Conservation (phyloP, 2,888 invertebrate genomes). For the Prionchulus punctatus region DNA sequence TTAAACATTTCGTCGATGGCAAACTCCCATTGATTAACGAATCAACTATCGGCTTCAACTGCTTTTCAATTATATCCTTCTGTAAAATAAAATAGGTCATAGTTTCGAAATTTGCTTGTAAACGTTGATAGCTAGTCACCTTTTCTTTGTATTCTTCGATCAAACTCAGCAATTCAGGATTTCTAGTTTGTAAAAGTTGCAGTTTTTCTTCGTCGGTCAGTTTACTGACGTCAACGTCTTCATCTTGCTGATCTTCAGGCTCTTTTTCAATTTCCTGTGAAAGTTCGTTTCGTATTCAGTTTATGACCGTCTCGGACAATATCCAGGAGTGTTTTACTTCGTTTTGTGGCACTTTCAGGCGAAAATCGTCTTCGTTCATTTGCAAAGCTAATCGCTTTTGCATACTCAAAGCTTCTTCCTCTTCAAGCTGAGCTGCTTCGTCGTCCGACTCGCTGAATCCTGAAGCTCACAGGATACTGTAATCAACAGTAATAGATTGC, state of each 20-base stretch:
- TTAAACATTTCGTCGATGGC: not conserved
- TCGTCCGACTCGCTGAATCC: conserved; percentile 24
- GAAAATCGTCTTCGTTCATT: conserved; percentile 32
- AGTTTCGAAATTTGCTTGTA: no score
- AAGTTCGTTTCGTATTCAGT: no score
- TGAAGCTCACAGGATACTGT: not conserved
- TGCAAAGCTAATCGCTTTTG: conserved; percentile 31
- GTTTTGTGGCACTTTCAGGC: conserved; percentile 13
- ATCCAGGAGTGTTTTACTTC: no score
- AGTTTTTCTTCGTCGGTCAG: no score
- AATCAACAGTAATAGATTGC: not conserved
- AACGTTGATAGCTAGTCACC: no score
- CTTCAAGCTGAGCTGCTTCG: conserved; percentile 32
- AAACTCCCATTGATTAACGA: not conserved
- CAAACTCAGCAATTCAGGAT: not conserved
- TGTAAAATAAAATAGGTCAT: no score
- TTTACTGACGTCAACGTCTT: no score
- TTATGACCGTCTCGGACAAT: no score
- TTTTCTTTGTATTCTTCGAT: not conserved
- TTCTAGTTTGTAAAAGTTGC: no score
- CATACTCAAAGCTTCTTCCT: conserved; percentile 32
- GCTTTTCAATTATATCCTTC: not conserved
- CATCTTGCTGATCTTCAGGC: not conserved
- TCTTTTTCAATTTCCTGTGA: no score
- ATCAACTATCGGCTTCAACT: not conserved